Percentiles rank a stretch among this genome's conserved stretches.
These are phyloP conservation scores for Poecile montanus DNA, from an alignment of 2,797 vertebrate species.

Conservation along the genomic window DNA sequence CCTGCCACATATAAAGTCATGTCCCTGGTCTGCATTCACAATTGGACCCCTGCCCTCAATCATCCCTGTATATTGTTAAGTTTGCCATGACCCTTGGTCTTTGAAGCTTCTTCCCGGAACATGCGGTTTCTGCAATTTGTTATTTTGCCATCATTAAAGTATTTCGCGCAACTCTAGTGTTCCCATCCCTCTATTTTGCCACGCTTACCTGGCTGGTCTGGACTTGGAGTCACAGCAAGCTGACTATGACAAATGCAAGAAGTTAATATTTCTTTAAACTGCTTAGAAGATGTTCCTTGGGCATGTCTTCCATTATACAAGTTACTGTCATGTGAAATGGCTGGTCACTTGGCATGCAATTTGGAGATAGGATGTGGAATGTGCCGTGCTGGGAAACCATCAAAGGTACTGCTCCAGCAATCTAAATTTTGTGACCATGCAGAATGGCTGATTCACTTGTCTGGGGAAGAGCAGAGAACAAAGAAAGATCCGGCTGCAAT, in stretches of 20 bases:
- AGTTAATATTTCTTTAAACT: not conserved
- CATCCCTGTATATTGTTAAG: no score
- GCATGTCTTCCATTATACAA: not conserved
- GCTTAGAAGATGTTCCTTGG: not conserved
- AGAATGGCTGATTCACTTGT: not conserved
- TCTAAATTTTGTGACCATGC: not conserved
- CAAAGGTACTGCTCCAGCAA: not conserved
- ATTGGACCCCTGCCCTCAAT: no score
- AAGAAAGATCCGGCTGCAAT: not conserved
- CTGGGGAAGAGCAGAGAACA: not conserved
- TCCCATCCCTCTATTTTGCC: no score
- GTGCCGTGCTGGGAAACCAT: not conserved
- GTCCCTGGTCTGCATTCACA: no score
- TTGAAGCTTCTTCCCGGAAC: no score
- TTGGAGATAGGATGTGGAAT: not conserved
- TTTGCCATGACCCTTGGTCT: no score
- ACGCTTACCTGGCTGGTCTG: no score
- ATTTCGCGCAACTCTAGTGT: no score
- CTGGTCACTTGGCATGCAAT: not conserved
- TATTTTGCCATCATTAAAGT: no score
- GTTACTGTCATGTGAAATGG: not conserved
- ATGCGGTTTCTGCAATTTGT: no score
- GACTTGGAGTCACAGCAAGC: no score
- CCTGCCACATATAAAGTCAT: no score
- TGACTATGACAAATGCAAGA: not conserved